Evolutionary conservation across 2,113 vertebrate species (phyloP), one percentile per base, ranked within the genome.

Genomic region (Probosciger aterrimus): DNA sequence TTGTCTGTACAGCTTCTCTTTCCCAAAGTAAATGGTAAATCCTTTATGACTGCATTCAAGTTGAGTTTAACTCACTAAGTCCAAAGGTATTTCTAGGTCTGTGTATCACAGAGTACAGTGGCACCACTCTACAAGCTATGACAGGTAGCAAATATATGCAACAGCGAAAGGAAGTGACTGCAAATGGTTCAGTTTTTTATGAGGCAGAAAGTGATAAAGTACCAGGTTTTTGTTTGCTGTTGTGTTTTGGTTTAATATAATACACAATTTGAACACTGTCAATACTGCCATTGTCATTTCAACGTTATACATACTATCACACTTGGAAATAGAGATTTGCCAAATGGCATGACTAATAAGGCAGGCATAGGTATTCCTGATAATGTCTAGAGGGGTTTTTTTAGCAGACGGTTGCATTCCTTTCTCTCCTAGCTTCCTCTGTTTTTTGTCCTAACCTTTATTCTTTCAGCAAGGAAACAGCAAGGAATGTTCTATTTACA

Each of bases 41-140:
- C 47, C 44, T 92, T 94, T 86, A 57, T 93, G 95, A 94, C 86
- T 94, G 69, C 4, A 0, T 76, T 92, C 93, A 92, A 86, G 62
- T 41, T 88, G 64, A 92, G 82, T 93, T 96, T 96, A 90, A 79
- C 52, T 96, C 86, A 83, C 24, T n/a, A 39, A 73, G 65, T 88
- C 76, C 65, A 88, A 79, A 96, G 44, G 30, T 93, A 86, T 81
- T 93, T 94, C 60, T 64, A 80, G 47, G 33, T 86, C 50, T 78
- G 27, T 10, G 35, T 68, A 77, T 92, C 71, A 62, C 80, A 44
- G 44, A 63, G 31, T 23, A 28, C 44, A 75, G n/a, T 4, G 3
- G 28, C 77, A 69, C 33, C 24, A 9, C 60, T 79, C 33, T 63
- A 62, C 52, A 52, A 23, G 53, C 44, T 85, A 0, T 93, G 91